Evolutionary conservation across 2,888 invertebrate species (phyloP).

Genomic region (Amphipyra tragopoginis): DNA sequence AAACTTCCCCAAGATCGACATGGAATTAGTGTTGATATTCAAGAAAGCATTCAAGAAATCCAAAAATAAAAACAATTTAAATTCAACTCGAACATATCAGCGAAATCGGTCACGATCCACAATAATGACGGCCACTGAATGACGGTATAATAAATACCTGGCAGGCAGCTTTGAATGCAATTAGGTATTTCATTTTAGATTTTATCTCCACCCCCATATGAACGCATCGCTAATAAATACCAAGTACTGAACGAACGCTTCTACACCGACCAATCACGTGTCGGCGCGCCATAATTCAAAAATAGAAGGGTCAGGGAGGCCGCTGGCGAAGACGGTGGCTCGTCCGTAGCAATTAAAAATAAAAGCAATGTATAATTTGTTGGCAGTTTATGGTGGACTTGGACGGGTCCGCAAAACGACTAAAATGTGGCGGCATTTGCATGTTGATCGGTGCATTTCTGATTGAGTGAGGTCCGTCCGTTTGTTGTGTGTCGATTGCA

Average conservation of each 20-base stretch:
- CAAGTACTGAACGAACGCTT: slow-evolving; percentile 59
- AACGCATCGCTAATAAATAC: slow-evolving; percentile 68
- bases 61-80: slow-evolving; percentile 20
- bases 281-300: slow-evolving; percentile 85
- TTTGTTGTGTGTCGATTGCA: slow-evolving; percentile 34
- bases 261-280: slow-evolving; percentile 83
- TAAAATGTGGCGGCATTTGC: slow-evolving; percentile 74
- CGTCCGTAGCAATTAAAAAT: slow-evolving; percentile 87
- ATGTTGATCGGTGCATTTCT: slow-evolving; percentile 84
- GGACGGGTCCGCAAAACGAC: slow-evolving; percentile 74
- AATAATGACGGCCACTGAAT: slow-evolving; percentile 48
- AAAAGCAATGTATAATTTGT: slow-evolving; percentile 88
- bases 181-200: slow-evolving; percentile 68
- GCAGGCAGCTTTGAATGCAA: slow-evolving; percentile 52
- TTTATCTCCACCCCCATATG: slow-evolving; percentile 67
- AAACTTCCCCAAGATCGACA: too few species aligned
- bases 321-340: slow-evolving; percentile 86
- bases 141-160: slow-evolving; percentile 50
- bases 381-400: slow-evolving; percentile 81
- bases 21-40: too few species aligned
- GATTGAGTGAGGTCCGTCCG: slow-evolving; percentile 80
- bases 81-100: slow-evolving; percentile 26
- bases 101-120: slow-evolving; percentile 45
- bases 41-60: background rate
- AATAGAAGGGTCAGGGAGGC: slow-evolving; percentile 80